Conservation (phyloP, 1,140 invertebrate species). For the Bombus pascuorum region DNA sequence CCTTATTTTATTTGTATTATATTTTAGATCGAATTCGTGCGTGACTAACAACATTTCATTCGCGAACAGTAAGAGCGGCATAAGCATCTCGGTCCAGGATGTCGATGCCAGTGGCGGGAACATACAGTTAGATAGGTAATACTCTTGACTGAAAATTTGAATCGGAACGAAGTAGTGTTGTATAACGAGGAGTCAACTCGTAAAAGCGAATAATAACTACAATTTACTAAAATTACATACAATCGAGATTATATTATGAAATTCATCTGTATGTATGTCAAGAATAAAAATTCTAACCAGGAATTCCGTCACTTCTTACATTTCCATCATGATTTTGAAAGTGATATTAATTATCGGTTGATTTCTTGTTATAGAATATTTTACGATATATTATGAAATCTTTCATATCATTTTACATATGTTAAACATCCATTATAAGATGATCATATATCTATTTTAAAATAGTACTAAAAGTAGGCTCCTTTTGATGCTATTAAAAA, state of each 20-base stretch:
- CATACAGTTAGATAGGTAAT: constrained; percentile 87
- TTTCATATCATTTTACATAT: not conserved
- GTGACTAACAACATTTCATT: constrained; percentile 72
- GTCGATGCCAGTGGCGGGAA: constrained; percentile 84
- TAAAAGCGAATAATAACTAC: not conserved
- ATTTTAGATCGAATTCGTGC: constrained; percentile 74
- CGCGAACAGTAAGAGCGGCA: constrained; percentile 83
- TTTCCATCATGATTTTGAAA: not conserved
- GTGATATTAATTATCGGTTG: constrained; percentile 10
- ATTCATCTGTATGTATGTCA: too few species aligned
- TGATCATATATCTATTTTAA: not conserved
- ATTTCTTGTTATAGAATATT: constrained; percentile 22
- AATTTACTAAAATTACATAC: not conserved
- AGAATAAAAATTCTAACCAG: not conserved
- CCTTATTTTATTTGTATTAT: constrained; percentile 44
- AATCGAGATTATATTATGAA: too few species aligned
- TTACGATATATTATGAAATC: not conserved
- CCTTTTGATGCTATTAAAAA: not conserved
- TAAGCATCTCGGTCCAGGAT: constrained; percentile 86
- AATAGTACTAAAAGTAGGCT: not conserved
- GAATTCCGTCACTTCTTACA: constrained; percentile 3
- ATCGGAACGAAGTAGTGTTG: constrained; percentile 1
- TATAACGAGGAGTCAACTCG: constrained; percentile 27
- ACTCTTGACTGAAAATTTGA: constrained; percentile 31
- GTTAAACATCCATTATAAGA: not conserved